Evolutionary conservation across 1,140 invertebrate species (phyloP), one percentile per base, ranked within the genome.

Genomic region (Leptestheria dahalacensis): DNA sequence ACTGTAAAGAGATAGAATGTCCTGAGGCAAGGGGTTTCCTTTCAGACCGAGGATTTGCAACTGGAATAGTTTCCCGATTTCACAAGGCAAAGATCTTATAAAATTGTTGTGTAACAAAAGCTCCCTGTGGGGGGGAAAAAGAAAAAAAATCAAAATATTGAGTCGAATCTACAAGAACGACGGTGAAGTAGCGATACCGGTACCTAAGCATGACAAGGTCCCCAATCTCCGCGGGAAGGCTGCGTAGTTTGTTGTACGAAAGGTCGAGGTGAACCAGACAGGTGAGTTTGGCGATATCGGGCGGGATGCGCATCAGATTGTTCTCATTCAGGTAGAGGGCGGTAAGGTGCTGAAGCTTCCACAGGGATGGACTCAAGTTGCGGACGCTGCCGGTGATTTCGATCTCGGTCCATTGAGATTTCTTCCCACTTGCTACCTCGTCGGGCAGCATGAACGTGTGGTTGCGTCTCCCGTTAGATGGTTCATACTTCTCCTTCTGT

Each of bases 1-100:
- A 68, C 84, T 86, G 72, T 94, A 97, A 41, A 97, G 79, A 53
- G 84, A 82, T 71, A 92, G 78, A 70, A 96, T 85, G 68, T 98
- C 94, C 70, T 89, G 89, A 65, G 83, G 84, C 48, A 98, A 77
- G 51, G 94, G 95, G 81, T 98, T 98, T 12, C 91, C 91, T 68
- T 89, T 84, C 64, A 97, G 78, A 65, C 89, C 91, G 67, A 88
- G 73, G 68, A 88, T 77, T 74, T 93, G 86, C 64, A 99, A 78
- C 74, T 97, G 91, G 74, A 98, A 99, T 63, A 99, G 80, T 75
- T 95, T 96, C 64, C 96, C 96, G 66, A 99, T 78, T 75, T 98
- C 94, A 74, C 90, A 97, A 2, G 96, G 96, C 67, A 99, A 77
- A 63, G 86, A 82, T 53, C 93, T 80, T 63, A 99, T 78, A 69